Percentiles rank a stretch among this genome's conserved stretches.
phyloP scores from a whole-genome alignment of 2,797 vertebrate genomes.

The Australoheros facetus region DNA sequence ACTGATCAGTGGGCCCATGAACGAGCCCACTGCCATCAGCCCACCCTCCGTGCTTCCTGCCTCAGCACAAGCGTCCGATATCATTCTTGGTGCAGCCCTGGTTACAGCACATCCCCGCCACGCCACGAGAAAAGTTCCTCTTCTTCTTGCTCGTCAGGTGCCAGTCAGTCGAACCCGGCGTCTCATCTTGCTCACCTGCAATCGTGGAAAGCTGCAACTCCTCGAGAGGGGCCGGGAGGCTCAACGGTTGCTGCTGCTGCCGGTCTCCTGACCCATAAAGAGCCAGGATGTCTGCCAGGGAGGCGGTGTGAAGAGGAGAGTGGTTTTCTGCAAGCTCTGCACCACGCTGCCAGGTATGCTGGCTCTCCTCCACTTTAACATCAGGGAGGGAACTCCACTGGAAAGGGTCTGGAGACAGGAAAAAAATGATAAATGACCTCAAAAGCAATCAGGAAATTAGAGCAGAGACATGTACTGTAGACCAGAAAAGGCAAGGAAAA shows the following conservation, averaged over 20 bases:
- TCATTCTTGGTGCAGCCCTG: conserved; percentile 88
- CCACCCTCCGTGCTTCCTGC: neutral
- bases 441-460: neutral
- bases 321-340: conserved; percentile 1
- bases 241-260: conserved; percentile 11
- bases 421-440: neutral
- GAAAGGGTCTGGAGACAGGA: conserved; percentile 53
- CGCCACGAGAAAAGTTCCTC: conserved; percentile 76
- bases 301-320: conserved; percentile 16
- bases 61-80: conserved; percentile 87
- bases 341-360: conserved; percentile 30
- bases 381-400: conserved; percentile 47
- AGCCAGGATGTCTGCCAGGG: conserved; percentile 73
- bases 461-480: neutral
- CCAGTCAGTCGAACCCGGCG: conserved; percentile 46
- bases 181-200: conserved; percentile 16
- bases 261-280: conserved; percentile 29
- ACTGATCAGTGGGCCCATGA: neutral
- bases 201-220: neutral
- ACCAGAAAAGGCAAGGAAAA: neutral
- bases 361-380: conserved; percentile 24
- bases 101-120: conserved; percentile 86
- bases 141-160: conserved; percentile 74
- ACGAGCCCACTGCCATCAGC: neutral
- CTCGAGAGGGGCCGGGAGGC: neutral